These are phyloP conservation scores for Amblyteles armatorius DNA, from an alignment of 2,888 invertebrate genomes.

Conservation along the genomic window DNA sequence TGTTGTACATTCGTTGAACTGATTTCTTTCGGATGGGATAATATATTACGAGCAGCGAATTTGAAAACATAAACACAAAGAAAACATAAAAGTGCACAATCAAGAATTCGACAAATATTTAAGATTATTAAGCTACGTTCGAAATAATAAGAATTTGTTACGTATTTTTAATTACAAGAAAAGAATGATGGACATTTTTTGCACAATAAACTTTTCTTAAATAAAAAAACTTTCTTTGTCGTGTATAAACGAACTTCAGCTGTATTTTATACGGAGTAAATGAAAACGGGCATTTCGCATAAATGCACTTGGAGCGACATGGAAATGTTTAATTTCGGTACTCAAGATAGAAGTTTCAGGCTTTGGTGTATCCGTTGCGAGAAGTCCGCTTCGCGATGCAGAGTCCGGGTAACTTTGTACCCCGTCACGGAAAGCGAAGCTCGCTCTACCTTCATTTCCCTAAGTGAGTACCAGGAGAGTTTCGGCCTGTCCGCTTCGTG, in stretches of 20 bases:
- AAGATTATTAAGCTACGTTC: no score
- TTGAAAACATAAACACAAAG: neutral
- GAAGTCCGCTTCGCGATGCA: neutral
- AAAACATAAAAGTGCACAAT: neutral
- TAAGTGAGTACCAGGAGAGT: slow-evolving; percentile 6
- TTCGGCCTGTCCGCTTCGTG: neutral
- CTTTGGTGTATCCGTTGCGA: neutral
- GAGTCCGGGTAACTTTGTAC: slow-evolving; percentile 5
- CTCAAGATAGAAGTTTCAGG: neutral
- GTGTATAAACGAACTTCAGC: neutral
- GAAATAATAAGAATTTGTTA: no score
- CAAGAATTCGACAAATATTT: neutral
- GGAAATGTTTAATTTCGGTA: slow-evolving; percentile 17
- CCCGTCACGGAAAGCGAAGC: neutral
- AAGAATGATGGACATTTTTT: no score
- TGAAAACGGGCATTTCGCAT: neutral
- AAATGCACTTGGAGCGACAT: neutral
- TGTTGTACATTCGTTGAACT: neutral
- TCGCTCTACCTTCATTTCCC: neutral
- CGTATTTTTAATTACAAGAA: no score
- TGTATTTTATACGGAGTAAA: neutral
- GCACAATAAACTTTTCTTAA: neutral
- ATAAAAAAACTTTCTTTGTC: neutral
- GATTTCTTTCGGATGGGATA: neutral
- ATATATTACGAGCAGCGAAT: neutral